phyloP scores from a whole-genome alignment of 2,888 invertebrate species.

The Rambutsinella grinnellia region DNA sequence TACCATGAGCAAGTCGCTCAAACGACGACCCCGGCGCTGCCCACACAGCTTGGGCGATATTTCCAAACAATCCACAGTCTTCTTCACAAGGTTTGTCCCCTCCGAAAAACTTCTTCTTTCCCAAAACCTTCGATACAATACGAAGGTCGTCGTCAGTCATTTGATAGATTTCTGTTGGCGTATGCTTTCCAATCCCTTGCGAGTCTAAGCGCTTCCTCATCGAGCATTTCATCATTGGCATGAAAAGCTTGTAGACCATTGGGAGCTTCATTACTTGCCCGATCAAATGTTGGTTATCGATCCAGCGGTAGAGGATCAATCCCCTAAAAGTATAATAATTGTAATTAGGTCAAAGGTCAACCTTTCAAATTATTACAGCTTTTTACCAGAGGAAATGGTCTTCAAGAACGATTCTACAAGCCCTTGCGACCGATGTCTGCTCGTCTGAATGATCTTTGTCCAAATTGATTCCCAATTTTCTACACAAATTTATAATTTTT shows the following conservation, averaged over 20 bases:
- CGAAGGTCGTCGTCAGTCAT: conserved; percentile 54
- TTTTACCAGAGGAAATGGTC: conserved; percentile 21
- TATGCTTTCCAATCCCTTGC: conserved; percentile 60
- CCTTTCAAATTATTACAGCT: no score
- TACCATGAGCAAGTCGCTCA: conserved; percentile 63
- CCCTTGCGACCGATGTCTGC: not conserved
- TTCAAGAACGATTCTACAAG: conserved; percentile 14
- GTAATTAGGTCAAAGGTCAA: no score
- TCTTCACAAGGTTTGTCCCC: conserved; percentile 61
- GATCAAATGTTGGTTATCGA: not conserved
- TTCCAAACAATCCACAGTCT: conserved; percentile 69
- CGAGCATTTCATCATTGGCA: not conserved
- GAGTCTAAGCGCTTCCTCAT: conserved; percentile 1
- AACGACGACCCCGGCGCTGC: conserved; percentile 64
- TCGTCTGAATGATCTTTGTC: not conserved
- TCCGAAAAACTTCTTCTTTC: conserved; percentile 55
- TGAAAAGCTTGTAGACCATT: not conserved
- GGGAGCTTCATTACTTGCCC: conserved; percentile 10
- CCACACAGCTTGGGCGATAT: conserved; percentile 68
- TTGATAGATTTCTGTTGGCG: conserved; percentile 43
- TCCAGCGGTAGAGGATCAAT: not conserved
- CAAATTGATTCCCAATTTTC: conserved; percentile 63
- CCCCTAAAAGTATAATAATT: conserved; percentile 17
- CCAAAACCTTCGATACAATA: conserved; percentile 52
- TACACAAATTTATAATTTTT: no score